phyloP scores from a whole-genome alignment of 92 coral and sea anemone species.

The Epizoanthus rinbou region DNA sequence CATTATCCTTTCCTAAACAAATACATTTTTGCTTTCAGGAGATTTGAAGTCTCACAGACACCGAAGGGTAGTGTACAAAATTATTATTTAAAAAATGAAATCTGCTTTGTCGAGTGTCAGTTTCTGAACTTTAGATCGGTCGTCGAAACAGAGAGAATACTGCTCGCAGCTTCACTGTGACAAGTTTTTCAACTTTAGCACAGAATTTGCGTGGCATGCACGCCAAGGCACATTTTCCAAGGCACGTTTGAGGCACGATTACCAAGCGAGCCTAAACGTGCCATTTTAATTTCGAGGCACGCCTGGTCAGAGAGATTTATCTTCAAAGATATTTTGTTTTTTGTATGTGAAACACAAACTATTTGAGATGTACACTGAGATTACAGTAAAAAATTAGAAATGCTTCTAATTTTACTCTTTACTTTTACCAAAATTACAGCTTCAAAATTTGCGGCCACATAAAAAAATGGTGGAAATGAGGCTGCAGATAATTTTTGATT shows the following conservation, averaged over 20 bases:
- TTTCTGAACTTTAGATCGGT: no score
- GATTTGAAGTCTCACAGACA: no score
- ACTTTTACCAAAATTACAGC: neutral
- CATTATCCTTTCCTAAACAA: no score
- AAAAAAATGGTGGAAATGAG: neutral
- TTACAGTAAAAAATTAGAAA: neutral
- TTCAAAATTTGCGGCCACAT: neutral
- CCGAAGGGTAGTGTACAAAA: no score
- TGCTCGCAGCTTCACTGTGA: no score
- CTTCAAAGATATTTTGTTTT: neutral
- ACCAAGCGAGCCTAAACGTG: neutral
- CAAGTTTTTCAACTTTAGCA: no score
- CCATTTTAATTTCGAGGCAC: neutral
- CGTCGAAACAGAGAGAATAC: no score
- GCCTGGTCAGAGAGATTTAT: neutral
- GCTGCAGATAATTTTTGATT: neutral
- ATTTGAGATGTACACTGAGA: neutral
- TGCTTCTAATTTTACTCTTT: neutral
- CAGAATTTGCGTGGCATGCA: no score
- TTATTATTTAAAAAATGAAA: no score
- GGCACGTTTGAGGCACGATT: neutral
- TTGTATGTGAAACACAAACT: conserved; percentile 1
- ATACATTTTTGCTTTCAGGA: no score
- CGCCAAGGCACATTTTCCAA: no score
- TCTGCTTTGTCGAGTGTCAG: no score